phyloP scores from a whole-genome alignment of 2,113 vertebrate genomes.

The human region GRCh38 chr4:165180501-165181000 shows the following conservation, averaged over 20 bases:
- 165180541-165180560: too few species aligned
- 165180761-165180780: not conserved
- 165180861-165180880: not conserved
- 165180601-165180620: too few species aligned
- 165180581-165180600: too few species aligned
- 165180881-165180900: not conserved
- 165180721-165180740: not conserved
- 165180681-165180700: too few species aligned
- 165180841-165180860: not conserved
- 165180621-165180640: too few species aligned
- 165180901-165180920: not conserved
- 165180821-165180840: not conserved
- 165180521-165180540: too few species aligned
- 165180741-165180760: not conserved
- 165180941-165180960: not conserved
- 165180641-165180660: too few species aligned
- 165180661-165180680: too few species aligned
- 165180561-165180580: too few species aligned
- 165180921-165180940: not conserved
- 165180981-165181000: not conserved
- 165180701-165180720: too few species aligned
- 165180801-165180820: not conserved
- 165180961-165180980: not conserved
- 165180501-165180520: too few species aligned
- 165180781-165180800: not conserved